Base-by-base conservation (phyloP, 2,113 vertebrate species). In the Ifrita kowaldi region DNA sequence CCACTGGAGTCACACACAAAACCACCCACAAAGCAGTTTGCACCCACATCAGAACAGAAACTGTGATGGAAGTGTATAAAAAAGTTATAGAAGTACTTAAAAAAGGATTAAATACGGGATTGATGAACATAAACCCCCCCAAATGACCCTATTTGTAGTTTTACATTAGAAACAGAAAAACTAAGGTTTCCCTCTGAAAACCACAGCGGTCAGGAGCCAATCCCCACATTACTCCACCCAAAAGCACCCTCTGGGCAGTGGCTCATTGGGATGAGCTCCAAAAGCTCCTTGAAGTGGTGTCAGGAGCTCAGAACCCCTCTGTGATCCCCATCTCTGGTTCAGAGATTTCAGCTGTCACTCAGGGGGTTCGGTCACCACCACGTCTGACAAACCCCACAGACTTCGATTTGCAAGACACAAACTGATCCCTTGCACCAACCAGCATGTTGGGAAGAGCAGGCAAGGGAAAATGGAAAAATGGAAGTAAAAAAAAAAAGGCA, bases 81-180 rank as follows among this genome's bases (percentile, higher is more conserved):
- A 53, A 53, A 70, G 37, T 35, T 16, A 37, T 0, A 52, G 35
- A 35, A 49, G 39, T 12, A 9, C 12, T 53, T 46, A 6, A 1
- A 13, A 59, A 49, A 33, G 39, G 30, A 56, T 52, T 63, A 44
- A 50, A 65, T 4, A 20, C 0, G 0, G 7, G 5, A 11, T 1
- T 33, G 46, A 35, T 24, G 9, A 30, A 41, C 24, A n/a, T 11
- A 79, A 30, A 5, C 0, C 16, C n/a, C 39, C 19, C n/a, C 0
- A 44, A 69, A 42, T 46, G 6, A 15, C 20, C 6, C 28, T 16
- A 3, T 17, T 65, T 76, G 60, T 27, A 15, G n/a, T 15, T n/a
- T 19, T 3, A 21, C 15, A 4, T 27, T 6, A 26, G 23, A 41
- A 57, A 35, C 8, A 37, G 16, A 37, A 7, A n/a, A 70, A 57